Percentiles rank a stretch among this genome's conserved stretches.
Conservation (phyloP, 2,113 vertebrate genomes). For the Aplodontia rufa region DNA sequence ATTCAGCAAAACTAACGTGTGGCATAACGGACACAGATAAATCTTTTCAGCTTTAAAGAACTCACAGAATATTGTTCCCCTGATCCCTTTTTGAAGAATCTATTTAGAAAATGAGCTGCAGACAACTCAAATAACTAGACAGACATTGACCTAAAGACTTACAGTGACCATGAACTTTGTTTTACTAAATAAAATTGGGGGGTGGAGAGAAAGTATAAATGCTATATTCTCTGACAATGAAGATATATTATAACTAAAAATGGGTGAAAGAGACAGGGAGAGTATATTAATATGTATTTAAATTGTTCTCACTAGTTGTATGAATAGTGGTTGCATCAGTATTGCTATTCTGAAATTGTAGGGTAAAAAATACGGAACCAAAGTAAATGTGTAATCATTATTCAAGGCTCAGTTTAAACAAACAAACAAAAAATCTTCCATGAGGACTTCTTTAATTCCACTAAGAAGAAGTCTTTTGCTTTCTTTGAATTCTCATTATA, state of each 20-base stretch:
- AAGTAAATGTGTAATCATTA: neutral
- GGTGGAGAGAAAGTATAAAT: neutral
- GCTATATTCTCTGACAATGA: neutral
- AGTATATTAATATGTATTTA: neutral
- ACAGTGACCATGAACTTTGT: neutral
- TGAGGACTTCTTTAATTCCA: neutral
- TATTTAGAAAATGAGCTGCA: neutral
- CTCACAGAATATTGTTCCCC: too few relatives aligned
- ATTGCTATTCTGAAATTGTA: neutral
- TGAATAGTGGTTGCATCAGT: neutral
- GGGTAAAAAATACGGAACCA: neutral
- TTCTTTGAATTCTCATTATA: neutral
- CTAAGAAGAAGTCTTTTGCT: neutral
- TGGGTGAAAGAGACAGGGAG: neutral
- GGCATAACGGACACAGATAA: too few relatives aligned
- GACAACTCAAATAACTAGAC: neutral
- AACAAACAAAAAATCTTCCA: neutral
- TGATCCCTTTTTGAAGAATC: neutral
- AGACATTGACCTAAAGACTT: neutral
- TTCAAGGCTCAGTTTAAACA: neutral
- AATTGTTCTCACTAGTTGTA: neutral
- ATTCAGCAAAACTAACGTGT: too few relatives aligned
- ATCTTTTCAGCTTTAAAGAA: too few relatives aligned
- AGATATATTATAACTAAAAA: neutral
- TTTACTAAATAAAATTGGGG: constrained; percentile 2